Conservation (phyloP, 2,113 vertebrate species). For the Malurus melanocephalus region DNA sequence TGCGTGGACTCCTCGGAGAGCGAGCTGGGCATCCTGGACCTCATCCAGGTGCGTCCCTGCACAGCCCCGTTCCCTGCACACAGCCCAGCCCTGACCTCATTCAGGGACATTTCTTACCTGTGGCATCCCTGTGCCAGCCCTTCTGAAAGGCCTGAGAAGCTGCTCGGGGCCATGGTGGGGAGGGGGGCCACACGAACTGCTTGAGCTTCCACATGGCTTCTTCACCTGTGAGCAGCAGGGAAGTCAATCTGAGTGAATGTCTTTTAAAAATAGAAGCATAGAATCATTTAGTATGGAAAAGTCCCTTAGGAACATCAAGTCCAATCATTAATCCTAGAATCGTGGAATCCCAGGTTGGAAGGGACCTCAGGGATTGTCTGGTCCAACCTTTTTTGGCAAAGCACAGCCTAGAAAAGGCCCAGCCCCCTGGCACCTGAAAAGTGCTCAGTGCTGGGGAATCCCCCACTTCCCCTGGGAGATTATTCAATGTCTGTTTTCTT, state of each 20-base stretch:
- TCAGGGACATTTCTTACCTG: fast-evolving
- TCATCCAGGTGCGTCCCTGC: slow-evolving; percentile 84
- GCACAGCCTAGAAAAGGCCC: fast-evolving
- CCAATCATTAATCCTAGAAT: background rate
- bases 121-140: background rate
- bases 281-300: background rate
- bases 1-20: slow-evolving; percentile 98
- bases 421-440: too few relatives aligned
- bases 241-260: fast-evolving
- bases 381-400: background rate
- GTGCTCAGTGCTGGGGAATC: background rate
- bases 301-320: background rate
- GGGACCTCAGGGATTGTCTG: background rate
- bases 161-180: fast-evolving
- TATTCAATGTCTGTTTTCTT: background rate
- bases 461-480: background rate
- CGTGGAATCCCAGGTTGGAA: background rate
- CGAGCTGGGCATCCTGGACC: slow-evolving; percentile 91
- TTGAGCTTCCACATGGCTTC: fast-evolving
- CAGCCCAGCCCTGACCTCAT: fast-evolving
- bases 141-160: background rate
- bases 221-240: background rate
- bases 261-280: fast-evolving
- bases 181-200: fast-evolving
- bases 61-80: fast-evolving